These are phyloP conservation scores for Eledone cirrhosa DNA, from an alignment of 2,888 invertebrate genomes.

Conservation along the genomic window DNA sequence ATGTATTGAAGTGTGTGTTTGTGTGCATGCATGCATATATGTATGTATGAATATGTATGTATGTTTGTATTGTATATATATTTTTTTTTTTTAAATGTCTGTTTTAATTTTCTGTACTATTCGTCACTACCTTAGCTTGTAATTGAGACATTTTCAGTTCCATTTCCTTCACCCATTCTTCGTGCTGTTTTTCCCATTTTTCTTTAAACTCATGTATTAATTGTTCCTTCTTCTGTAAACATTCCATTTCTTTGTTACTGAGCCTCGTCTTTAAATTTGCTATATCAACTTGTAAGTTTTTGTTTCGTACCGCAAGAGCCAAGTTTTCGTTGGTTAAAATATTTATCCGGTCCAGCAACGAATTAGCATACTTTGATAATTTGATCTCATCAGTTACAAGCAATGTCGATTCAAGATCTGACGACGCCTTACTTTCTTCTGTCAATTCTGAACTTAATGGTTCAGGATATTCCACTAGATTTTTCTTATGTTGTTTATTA, in stretches of 20 bases:
- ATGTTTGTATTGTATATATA: slow-evolving; percentile 5
- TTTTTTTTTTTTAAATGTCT: neutral
- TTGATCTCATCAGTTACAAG: neutral
- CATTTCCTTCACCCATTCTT: slow-evolving; percentile 60
- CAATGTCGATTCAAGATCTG: neutral
- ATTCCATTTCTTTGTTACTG: slow-evolving; percentile 59
- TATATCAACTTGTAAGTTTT: slow-evolving; percentile 50
- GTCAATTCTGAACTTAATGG: no score
- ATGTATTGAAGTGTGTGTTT: no score
- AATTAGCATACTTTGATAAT: slow-evolving; percentile 36
- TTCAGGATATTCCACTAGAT: no score
- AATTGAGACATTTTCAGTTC: slow-evolving; percentile 59
- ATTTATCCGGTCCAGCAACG: slow-evolving; percentile 41
- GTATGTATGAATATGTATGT: neutral
- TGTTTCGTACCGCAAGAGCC: slow-evolving; percentile 50
- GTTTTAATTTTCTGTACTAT: neutral
- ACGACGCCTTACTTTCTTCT: neutral
- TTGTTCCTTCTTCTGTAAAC: slow-evolving; percentile 61
- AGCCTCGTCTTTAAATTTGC: slow-evolving; percentile 50
- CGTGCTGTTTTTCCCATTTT: slow-evolving; percentile 54
- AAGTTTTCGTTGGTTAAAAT: slow-evolving; percentile 52
- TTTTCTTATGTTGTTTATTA: no score
- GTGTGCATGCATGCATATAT: no score
- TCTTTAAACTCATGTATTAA: slow-evolving; percentile 50
- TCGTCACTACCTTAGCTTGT: slow-evolving; percentile 35